Evolutionary conservation across 1,140 invertebrate species (phyloP), one percentile per base, ranked within the genome.

Genomic region (Mylabris phalerata): DNA sequence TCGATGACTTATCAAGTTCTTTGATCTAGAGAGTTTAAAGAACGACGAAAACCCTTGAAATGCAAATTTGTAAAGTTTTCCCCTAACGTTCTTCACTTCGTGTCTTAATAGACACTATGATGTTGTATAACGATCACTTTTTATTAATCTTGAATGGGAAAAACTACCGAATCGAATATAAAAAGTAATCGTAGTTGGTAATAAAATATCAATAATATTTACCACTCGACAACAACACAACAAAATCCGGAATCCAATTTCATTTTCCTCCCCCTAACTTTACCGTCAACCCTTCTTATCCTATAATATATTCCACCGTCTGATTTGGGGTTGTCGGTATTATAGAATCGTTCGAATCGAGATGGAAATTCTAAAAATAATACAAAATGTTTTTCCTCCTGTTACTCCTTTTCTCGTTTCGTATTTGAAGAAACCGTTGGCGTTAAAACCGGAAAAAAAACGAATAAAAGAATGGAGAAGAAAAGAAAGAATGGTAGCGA

Each of bases 351-450:
- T 43, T 48, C 56, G 56, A 59, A 42, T 45, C 57, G 57, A 59
- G 50, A 59, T 59, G 57, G 57, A 54, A 59, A 59, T 59, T 52
- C 57, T 59, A 59, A 59, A 59, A 59, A 59, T 59, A 59, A 59
- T 59, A 50, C 49, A 56, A 48, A 56, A 56, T 56, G 45, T 45
- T 48, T 19, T 2, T 7, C 32, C 32, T 32, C 32, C 32, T 19
- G 32, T 32, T 7, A 32, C 32, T 32, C 4, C 32, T 32, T 32
- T 32, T 40, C 32, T 56, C 54, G 54, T 56, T 56, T 56, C 54
- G 45, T 45, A 48, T 25, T 45, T 45, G 45, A 56, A 19, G 19
- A 19, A 56, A 56, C 48, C 54, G 41, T 32, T 19, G 45, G 51
- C 32, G 51, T 32, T 32, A 45, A 54, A 54, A 54, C 51, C 39